Base-by-base conservation (phyloP, 1,140 invertebrate genomes). In the Drosophila insularis region DNA sequence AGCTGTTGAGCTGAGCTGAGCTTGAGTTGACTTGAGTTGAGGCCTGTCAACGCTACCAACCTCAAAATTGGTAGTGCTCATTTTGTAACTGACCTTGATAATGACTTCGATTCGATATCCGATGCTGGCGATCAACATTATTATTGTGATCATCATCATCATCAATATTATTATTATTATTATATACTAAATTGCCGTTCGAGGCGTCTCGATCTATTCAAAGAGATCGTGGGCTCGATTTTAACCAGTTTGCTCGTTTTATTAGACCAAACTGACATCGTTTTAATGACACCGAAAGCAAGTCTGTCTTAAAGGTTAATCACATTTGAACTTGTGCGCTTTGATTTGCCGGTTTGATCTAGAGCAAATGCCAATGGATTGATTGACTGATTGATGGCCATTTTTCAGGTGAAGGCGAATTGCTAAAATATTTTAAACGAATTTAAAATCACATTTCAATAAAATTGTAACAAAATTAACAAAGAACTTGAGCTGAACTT, bases 11-110 rank as follows among this genome's bases (percentile, higher is more conserved):
- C 32, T 8, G 68, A 39, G 61, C 59, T 63, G 35, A 13, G 35
- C 11, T 37, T 37, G 35, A 13, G 35, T 46, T 46, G 43, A 46
- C 6, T 37, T 37, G 35, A 37, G 14, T 50, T 50, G 17, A 50
- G 17, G 43, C 17, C 19, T 43, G 72, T 67, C 72, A 68, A 71
- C 55, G 43, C 50, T 21, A 50, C 17, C 43, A 50, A 21, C 7
- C 43, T 27, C 17, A 6, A 50, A 50, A 21, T 50, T 50, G 43
- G 43, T 50, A 21, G 43, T 50, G 69, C 50, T 78, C 64, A 80
- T 68, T 78, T 80, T 89, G 85, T 89, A 89, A 85, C 74, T 85
- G 85, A 89, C 85, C 85, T 81, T 89, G 85, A 89, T 89, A 89
- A 81, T 89, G 85, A 89, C 85, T 78, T 78, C 70, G 64, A 56